Evolutionary conservation across 2,113 vertebrate species (phyloP).

Genomic region (Hippocampus abdominalis): DNA sequence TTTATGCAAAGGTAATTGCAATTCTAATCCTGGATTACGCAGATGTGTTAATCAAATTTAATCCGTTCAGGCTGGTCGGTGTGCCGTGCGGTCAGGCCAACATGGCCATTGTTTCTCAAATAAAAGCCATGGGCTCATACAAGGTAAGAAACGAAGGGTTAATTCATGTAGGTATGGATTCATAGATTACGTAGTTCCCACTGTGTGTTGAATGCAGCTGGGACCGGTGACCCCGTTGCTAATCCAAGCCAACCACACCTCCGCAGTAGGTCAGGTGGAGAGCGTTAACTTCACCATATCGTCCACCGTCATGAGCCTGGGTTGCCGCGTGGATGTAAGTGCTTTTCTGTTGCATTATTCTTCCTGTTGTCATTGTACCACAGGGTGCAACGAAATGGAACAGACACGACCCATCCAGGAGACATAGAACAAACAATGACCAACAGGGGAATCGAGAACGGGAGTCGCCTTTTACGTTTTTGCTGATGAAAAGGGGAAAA

Average conservation of each 20-base stretch:
- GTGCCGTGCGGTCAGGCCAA: conserved; percentile 34
- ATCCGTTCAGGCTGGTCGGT: conserved; percentile 41
- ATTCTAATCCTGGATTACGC: background rate
- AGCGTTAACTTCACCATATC: conserved; percentile 50
- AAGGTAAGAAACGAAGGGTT: conserved; percentile 23
- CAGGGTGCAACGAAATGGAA: no score
- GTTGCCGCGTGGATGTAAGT: conserved; percentile 47
- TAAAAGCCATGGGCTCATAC: conserved; percentile 57
- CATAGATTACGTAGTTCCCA: background rate
- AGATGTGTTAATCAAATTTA: background rate
- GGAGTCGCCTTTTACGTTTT: no score
- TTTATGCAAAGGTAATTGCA: no score
- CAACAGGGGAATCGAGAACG: no score
- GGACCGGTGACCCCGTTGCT: conserved; percentile 1
- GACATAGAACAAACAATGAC: no score
- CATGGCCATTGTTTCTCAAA: conserved; percentile 45
- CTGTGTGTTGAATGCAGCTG: conserved; percentile 33
- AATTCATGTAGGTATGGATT: background rate
- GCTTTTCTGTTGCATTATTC: background rate
- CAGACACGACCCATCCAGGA: no score
- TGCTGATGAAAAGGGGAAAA: no score
- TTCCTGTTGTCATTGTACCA: background rate
- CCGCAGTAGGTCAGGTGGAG: conserved; percentile 26
- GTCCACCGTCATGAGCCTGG: conserved; percentile 14
- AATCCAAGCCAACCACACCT: conserved; percentile 57